These are phyloP conservation scores for Ectobius pallidus DNA, from an alignment of 2,888 invertebrate genomes.

Conservation along the genomic window DNA sequence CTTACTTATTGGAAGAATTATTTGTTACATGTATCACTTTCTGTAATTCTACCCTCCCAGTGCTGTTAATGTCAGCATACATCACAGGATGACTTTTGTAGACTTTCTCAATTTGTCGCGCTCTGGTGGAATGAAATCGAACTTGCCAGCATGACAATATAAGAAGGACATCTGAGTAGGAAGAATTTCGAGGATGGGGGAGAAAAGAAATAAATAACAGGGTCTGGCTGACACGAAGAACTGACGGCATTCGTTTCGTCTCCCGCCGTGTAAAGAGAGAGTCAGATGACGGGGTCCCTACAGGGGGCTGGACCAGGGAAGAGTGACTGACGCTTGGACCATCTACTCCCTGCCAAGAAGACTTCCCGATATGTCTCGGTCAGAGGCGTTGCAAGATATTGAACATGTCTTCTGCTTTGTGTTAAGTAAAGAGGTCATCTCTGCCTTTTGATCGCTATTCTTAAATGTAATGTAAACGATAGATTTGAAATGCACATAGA, in stretches of 20 bases:
- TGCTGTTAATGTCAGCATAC: too few species aligned
- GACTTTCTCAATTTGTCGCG: background rate
- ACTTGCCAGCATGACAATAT: conserved; percentile 13
- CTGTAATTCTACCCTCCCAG: too few species aligned
- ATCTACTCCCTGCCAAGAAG: background rate
- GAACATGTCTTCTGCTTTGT: background rate
- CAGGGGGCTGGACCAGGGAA: background rate
- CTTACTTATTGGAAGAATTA: too few species aligned
- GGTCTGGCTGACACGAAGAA: conserved; percentile 2
- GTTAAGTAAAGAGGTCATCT: too few species aligned
- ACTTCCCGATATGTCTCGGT: background rate
- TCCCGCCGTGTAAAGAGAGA: conserved; percentile 9
- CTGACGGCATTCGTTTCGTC: conserved; percentile 29
- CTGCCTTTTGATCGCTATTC: too few species aligned
- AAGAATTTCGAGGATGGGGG: background rate
- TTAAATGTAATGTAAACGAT: too few species aligned
- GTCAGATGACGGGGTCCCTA: conserved; percentile 1
- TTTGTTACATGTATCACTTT: too few species aligned
- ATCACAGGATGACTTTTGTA: too few species aligned
- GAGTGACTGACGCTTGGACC: background rate
- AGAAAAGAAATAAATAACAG: conserved; percentile 29
- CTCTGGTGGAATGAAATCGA: background rate
- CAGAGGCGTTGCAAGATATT: background rate
- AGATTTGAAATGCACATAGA: too few species aligned
- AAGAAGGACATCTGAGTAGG: conserved; percentile 20